Base-by-base conservation (phyloP, 1,140 invertebrate genomes). In the Philaenus spumarius region DNA sequence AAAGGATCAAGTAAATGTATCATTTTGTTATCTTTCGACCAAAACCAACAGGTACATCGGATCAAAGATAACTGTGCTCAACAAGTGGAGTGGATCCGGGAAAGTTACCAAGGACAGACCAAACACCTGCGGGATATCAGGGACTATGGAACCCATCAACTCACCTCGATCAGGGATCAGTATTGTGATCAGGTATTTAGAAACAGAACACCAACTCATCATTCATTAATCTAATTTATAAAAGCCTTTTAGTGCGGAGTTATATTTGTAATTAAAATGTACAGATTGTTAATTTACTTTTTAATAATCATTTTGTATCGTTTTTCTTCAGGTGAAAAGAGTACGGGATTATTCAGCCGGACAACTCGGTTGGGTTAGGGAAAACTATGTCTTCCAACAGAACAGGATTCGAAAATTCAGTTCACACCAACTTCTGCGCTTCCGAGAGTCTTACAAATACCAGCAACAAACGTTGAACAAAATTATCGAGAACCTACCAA, bases 341-440 rank as follows among this genome's bases (percentile, higher is more conserved):
- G 90, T 93, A n/a, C 80, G 89, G 45, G 89, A 93, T 66, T 95
- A 95, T 71, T 93, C 90, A 7, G 87, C 87, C 2, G 81, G 82
- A 58, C 93, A 96, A 72, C 77, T 97, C 60, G 90, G 93, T 69
- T 90, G 90, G 84, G 89, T 97, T 48, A 80, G 93, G 48, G 93
- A 96, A 69, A 95, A 94, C 71, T 97, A 97, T 73, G 87, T 95
- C 67, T 92, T 93, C 79, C 94, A 97, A 75, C 80, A 93, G 14
- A 90, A 95, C 69, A 87, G 93, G 67, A 93, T 97, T 53, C 79
- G 93, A 14, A 96, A 97, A 71, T 97, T 96, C 75, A 93, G 91
- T 71, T 84, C 90, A 0, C 89, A 94, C 67, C 93, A 97, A 71
- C 83, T 95, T 34, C 73, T 95, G 14, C 79, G 90, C 45, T 75